Percentiles rank a stretch among this genome's conserved stretches.
These are phyloP conservation scores for Nasonovia ribisnigri DNA, from an alignment of 2,888 invertebrate genomes.

Conservation along the genomic window DNA sequence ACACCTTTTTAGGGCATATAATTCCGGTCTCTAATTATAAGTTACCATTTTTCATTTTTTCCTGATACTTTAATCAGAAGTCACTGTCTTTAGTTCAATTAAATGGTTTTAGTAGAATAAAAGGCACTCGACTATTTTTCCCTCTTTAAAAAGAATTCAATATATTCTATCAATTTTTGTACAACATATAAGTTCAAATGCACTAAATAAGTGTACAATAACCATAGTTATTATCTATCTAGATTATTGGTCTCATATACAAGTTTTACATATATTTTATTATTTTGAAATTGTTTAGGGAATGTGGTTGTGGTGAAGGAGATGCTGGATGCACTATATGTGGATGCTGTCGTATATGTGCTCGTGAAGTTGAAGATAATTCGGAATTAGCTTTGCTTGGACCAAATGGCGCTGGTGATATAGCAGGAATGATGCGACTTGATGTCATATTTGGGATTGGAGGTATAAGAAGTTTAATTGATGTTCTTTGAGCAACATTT, in stretches of 20 bases:
- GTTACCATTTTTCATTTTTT: neutral
- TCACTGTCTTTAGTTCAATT: neutral
- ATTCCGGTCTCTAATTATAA: neutral
- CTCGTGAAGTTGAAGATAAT: constrained; percentile 77
- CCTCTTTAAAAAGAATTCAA: neutral
- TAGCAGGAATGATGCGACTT: constrained; percentile 74
- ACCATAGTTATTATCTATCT: neutral
- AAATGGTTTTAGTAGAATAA: neutral
- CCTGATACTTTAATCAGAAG: neutral
- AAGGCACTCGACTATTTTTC: neutral
- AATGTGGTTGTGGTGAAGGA: constrained; percentile 95
- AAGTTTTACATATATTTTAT: neutral
- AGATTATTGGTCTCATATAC: neutral
- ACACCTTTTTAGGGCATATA: no score
- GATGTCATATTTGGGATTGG: constrained; percentile 73
- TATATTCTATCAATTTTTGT: neutral
- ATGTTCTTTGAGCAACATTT: neutral
- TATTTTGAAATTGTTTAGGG: constrained; percentile 73
- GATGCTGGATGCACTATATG: constrained; percentile 94
- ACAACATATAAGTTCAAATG: neutral
- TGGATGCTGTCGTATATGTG: constrained; percentile 92
- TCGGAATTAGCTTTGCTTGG: constrained; percentile 72
- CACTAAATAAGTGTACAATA: neutral
- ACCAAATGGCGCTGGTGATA: constrained; percentile 72
- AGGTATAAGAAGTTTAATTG: constrained; percentile 22